phyloP scores from a whole-genome alignment of 2,797 vertebrate species.

The Psittacula derbiana region DNA sequence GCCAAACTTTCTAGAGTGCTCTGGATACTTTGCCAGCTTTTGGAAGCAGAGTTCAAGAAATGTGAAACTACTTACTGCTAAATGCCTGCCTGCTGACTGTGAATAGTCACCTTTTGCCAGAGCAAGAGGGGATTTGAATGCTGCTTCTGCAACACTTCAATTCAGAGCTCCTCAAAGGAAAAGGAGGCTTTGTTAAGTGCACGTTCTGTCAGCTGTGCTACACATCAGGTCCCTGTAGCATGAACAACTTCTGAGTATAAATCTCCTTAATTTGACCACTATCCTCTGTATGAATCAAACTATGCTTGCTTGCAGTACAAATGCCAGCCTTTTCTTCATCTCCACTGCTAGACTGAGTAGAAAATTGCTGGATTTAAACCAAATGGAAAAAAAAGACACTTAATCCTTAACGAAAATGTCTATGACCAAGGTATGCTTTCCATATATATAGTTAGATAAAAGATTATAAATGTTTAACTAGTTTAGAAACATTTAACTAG shows the following conservation, averaged over 20 bases:
- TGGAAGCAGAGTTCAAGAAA: conserved; percentile 13
- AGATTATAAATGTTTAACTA: background rate
- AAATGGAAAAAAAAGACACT: background rate
- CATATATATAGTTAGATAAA: background rate
- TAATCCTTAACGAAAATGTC: background rate
- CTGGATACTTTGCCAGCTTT: conserved; percentile 41
- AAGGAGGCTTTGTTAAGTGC: background rate
- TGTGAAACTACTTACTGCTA: conserved; percentile 8
- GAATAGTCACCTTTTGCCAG: conserved; percentile 55
- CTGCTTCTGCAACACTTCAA: conserved; percentile 18
- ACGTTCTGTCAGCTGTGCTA: background rate
- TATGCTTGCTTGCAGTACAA: background rate
- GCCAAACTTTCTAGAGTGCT: conserved; percentile 21
- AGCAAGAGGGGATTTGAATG: conserved; percentile 1
- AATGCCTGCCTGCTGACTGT: background rate
- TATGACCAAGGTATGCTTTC: background rate
- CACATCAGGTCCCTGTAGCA: background rate
- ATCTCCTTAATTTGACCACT: background rate
- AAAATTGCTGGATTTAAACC: background rate
- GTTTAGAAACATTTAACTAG: background rate
- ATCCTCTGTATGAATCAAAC: background rate
- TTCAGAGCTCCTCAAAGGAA: conserved; percentile 9
- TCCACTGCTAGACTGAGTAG: background rate
- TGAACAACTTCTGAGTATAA: background rate
- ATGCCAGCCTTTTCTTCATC: background rate